Evolutionary conservation across 92 coral and sea anemone species (phyloP), one percentile per base, ranked within the genome.

Genomic region (Phenganax stokvisi): DNA sequence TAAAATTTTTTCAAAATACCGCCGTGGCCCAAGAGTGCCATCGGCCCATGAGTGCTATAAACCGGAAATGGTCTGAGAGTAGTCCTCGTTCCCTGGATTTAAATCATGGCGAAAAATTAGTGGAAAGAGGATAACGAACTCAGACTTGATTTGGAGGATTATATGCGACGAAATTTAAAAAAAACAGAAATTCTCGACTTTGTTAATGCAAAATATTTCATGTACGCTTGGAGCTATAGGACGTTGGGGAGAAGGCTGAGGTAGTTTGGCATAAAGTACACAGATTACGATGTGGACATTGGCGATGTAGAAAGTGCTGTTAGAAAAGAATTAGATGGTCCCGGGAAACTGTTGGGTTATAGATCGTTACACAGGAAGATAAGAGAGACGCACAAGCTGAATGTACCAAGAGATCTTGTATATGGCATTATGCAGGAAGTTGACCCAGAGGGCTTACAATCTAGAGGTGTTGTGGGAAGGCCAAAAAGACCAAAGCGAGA

Each of bases 111-210:
- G 63, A 11, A 15, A 58, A 20, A 58, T 58, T 58, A 6, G 16
- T 58, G 63, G 63, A 58, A 6, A 58, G 63, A 58, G 12, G 63
- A 58, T 58, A 58, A 58, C 63, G 63, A 58, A 58, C 63, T 58
- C 63, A 58, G 8, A 20, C 63, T 58, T 58, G 63, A 58, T 58
- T 58, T 58, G 63, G 63, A 58, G 63, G 63, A 58, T 58, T 6
- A 6, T 58, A 20, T 58, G 63, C 9, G 63, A 20, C 63, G 63
- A 58, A 58, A 11, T 58, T 58, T 58, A 58, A 58, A 58, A 58
- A 58, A 58, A 6, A 11, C 25, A 20, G 13, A 10, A 58, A 58
- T 11, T 11, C 63, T 58, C 16, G 63, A 58, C 63, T 58, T 58
- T 58, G 63, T 58, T 11, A 58, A 20, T 15, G 63, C 8, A 58